Conservation (phyloP, 2,888 invertebrate genomes). For the Ferrisia virgata region DNA sequence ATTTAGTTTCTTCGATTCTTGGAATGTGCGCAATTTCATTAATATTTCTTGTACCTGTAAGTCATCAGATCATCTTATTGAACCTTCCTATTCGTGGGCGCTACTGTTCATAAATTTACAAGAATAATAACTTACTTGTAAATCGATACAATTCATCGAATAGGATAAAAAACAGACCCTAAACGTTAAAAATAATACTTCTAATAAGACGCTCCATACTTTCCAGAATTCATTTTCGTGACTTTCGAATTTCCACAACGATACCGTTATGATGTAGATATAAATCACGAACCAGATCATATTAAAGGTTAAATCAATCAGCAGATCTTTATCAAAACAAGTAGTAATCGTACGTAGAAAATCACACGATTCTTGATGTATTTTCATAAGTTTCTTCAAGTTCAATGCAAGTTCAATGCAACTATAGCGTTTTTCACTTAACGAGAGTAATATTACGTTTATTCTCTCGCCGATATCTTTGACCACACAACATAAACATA, state of each 20-base stretch:
- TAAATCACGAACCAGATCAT: slow-evolving; percentile 37
- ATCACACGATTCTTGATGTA: slow-evolving; percentile 22
- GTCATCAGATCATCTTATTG: neutral
- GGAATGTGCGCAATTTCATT: neutral
- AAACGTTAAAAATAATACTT: neutral
- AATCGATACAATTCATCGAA: neutral
- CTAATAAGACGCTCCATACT: neutral
- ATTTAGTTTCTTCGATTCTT: slow-evolving; percentile 1
- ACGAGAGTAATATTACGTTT: neutral
- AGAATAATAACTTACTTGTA: neutral
- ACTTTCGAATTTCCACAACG: slow-evolving; percentile 1
- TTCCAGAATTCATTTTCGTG: neutral
- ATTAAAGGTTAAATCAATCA: slow-evolving; percentile 33
- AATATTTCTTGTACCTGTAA: neutral
- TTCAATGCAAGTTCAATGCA: neutral
- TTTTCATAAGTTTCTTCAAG: neutral
- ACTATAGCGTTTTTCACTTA: neutral
- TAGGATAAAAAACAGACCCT: slow-evolving; percentile 31
- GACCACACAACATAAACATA: slow-evolving; percentile 17
- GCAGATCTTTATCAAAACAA: slow-evolving; percentile 29
- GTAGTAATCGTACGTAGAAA: neutral
- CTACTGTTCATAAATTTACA: too few species aligned
- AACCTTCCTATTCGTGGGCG: too few species aligned
- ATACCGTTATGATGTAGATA: slow-evolving; percentile 34
- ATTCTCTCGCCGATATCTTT: neutral